Percentiles rank a stretch among this genome's conserved stretches.
Evolutionary conservation across 2,888 invertebrate species (phyloP).

Genomic region (Tromatobia lineatoria): DNA sequence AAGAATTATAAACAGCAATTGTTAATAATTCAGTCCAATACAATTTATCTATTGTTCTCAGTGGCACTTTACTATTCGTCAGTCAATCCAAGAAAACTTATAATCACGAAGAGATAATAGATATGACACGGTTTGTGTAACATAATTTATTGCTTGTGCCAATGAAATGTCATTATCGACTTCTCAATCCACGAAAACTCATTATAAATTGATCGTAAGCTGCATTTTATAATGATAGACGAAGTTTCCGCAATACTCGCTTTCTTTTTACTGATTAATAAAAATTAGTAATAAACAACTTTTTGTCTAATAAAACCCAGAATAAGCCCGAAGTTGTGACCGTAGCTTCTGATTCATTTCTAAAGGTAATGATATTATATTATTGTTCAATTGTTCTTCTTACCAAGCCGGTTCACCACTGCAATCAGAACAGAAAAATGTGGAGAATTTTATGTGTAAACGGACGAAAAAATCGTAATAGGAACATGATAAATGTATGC

Average conservation of each 20-base stretch:
- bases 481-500: neutral
- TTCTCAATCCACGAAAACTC: neutral
- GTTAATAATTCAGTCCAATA: neutral
- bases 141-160: neutral
- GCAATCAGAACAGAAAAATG: neutral
- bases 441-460: no score
- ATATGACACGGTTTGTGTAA: neutral
- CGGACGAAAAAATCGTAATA: neutral
- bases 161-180: neutral
- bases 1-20: neutral
- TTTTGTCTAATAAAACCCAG: no score
- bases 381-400: no score
- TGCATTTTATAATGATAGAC: neutral
- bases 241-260: neutral
- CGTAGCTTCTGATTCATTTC: no score
- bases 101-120: neutral
- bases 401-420: no score
- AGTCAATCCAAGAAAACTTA: neutral
- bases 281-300: neutral
- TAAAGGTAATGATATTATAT: no score
- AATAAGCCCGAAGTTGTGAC: no score
- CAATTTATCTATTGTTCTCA: neutral
- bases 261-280: neutral
- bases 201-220: neutral
- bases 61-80: neutral